Evolutionary conservation across 2,888 invertebrate species (phyloP).

Genomic region (Oasisia sp.): DNA sequence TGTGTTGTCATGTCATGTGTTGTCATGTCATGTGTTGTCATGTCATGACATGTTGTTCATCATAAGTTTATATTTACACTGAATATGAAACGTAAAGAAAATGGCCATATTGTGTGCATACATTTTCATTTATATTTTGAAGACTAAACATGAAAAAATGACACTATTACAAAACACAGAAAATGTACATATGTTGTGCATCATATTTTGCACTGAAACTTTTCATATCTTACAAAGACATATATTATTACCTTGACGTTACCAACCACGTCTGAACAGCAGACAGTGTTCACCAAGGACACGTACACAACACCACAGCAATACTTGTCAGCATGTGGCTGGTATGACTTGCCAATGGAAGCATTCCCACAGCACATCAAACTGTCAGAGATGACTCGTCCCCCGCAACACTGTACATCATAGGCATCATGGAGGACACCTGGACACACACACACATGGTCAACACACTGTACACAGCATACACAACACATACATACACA

Average conservation of each 20-base stretch:
- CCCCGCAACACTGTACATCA: slow-evolving; percentile 59
- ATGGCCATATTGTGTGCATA: too few species aligned
- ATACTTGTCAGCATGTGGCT: slow-evolving; percentile 38
- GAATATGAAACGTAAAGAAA: too few species aligned
- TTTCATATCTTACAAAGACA: neutral
- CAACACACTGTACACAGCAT: neutral
- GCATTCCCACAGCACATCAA: slow-evolving; percentile 58
- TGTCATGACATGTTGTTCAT: too few species aligned
- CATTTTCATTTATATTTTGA: too few species aligned
- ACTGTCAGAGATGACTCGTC: slow-evolving; percentile 46
- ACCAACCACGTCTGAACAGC: slow-evolving; percentile 56
- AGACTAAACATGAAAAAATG: too few species aligned
- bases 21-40: too few species aligned
- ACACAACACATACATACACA: neutral
- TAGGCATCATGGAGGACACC: slow-evolving; percentile 49
- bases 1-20: too few species aligned
- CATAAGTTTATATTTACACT: neutral
- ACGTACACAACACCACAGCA: slow-evolving; percentile 62
- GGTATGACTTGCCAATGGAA: slow-evolving; percentile 48
- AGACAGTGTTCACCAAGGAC: slow-evolving; percentile 45
- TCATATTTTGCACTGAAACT: neutral
- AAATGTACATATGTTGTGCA: neutral
- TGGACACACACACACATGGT: slow-evolving; percentile 33
- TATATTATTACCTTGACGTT: slow-evolving; percentile 57
- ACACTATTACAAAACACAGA: neutral